Percentiles rank a stretch among this genome's conserved stretches.
Conservation (phyloP, 2,888 invertebrate species). For the Rhagophthalmus giganteus region DNA sequence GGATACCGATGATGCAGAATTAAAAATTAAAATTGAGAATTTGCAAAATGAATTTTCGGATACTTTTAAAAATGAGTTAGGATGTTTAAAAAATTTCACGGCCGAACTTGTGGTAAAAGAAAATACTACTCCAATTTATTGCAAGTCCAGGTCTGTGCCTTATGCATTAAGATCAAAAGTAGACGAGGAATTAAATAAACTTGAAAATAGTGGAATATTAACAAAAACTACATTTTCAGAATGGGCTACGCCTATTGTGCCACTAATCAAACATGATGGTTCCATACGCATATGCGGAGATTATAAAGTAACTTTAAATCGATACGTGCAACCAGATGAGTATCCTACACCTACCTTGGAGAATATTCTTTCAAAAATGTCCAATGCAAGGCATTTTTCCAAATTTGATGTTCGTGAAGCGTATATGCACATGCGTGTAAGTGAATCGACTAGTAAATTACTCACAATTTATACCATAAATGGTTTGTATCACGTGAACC, state of each 20-base stretch:
- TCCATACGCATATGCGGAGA: slow-evolving; percentile 8
- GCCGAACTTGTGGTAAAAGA: neutral
- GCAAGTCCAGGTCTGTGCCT: neutral
- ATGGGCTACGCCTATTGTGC: slow-evolving; percentile 9
- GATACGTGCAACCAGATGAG: too few species aligned
- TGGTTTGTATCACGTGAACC: slow-evolving; percentile 41
- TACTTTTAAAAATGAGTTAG: neutral
- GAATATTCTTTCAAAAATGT: slow-evolving; percentile 26
- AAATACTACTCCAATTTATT: neutral
- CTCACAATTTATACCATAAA: slow-evolving; percentile 47
- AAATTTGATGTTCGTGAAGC: slow-evolving; percentile 43
- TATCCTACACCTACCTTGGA: slow-evolving; percentile 36
- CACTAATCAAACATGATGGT: neutral
- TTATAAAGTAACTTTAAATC: slow-evolving; percentile 20
- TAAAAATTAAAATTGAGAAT: neutral
- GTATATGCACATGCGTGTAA: slow-evolving; percentile 47
- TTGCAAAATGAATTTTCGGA: slow-evolving; percentile 1
- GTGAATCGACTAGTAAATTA: slow-evolving; percentile 40
- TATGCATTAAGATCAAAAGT: too few species aligned
- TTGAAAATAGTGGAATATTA: slow-evolving; percentile 1
- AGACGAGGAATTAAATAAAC: slow-evolving; percentile 1
- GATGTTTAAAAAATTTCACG: slow-evolving; percentile 1
- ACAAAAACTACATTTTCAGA: neutral
- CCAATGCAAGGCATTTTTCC: slow-evolving; percentile 36
- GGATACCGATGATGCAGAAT: too few species aligned